Evolutionary conservation across 2,888 invertebrate species (phyloP), one percentile per base, ranked within the genome.

Genomic region (Subacronicta megacephala): DNA sequence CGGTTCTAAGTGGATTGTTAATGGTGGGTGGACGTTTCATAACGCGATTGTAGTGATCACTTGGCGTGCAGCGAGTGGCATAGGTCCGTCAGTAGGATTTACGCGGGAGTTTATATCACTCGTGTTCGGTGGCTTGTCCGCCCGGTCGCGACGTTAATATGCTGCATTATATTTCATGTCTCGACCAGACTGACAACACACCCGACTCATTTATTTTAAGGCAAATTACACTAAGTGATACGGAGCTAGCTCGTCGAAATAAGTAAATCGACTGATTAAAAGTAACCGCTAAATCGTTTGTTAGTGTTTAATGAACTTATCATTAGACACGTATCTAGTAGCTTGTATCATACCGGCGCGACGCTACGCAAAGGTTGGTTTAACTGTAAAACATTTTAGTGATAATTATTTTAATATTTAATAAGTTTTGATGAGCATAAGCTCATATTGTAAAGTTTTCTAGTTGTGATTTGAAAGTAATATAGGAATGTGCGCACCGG

Each of bases 401-500:
- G 72, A 60, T 80, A 76, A 77, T 75, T 67, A 72, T 75, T 67
- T 72, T 70, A 74, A 56, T 64, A 65, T 65, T 38, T 54, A 51
- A 71, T 84, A 84, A 84, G 82, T 80, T 82, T 78, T 79, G 77
- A 79, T 73, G 74, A 73, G 68, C 78, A 70, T 64, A 71, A 70
- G 77, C 80, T 77, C 75, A 72, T 64, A 72, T 67, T 77, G 68
- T 81, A 81, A 78, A 80, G 72, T 57, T 64, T 84, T 82, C 36
- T 75, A 84, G 82, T 76, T 83, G 78, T 84, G 83, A 78, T 81
- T 83, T 81, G 64, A 81, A 80, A 70, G 65, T 85, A 81, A 82
- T 81, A 75, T 83, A 84, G 78, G 51, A 53, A 47, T 62, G 60
- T 58, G 50, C 35, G 55, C 44, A 41, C 77, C 61, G 65, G 57